phyloP scores from a whole-genome alignment of 2,113 vertebrate genomes.

The Tautogolabrus adspersus region DNA sequence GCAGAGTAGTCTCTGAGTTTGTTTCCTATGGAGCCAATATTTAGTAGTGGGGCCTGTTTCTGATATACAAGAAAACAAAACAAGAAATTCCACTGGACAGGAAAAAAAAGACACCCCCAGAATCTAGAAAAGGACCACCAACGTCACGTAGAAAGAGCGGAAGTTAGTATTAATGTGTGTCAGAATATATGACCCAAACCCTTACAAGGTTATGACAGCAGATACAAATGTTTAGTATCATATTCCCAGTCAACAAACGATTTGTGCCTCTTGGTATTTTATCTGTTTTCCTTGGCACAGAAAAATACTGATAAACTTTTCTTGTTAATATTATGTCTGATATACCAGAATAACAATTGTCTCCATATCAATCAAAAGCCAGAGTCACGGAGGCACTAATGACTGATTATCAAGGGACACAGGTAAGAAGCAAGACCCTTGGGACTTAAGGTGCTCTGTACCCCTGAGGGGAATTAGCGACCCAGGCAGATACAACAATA shows the following conservation, averaged over 20 bases:
- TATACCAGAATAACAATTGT: conserved; percentile 8
- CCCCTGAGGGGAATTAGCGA: background rate
- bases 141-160: conserved; percentile 41
- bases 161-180: conserved; percentile 35
- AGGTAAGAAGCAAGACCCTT: conserved; percentile 23
- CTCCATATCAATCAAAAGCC: conserved; percentile 1
- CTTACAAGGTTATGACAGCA: conserved; percentile 11
- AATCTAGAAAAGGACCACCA: conserved; percentile 32
- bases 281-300: conserved; percentile 24
- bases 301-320: conserved; percentile 7
- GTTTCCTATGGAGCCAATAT: conserved; percentile 49
- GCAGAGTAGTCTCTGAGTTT: conserved; percentile 54
- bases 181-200: conserved; percentile 15
- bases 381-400: background rate
- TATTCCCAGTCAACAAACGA: background rate
- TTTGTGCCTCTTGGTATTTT: conserved; percentile 13
- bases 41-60: conserved; percentile 50
- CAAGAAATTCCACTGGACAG: conserved; percentile 35
- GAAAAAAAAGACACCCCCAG: conserved; percentile 23
- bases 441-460: conserved; percentile 17
- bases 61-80: conserved; percentile 63
- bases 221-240: conserved; percentile 5
- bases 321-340: conserved; percentile 34
- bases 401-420: conserved; percentile 6
- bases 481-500: conserved; percentile 59